Base-by-base conservation (phyloP, 2,113 vertebrate species). In the Protobothrops mucrosquamatus region DNA sequence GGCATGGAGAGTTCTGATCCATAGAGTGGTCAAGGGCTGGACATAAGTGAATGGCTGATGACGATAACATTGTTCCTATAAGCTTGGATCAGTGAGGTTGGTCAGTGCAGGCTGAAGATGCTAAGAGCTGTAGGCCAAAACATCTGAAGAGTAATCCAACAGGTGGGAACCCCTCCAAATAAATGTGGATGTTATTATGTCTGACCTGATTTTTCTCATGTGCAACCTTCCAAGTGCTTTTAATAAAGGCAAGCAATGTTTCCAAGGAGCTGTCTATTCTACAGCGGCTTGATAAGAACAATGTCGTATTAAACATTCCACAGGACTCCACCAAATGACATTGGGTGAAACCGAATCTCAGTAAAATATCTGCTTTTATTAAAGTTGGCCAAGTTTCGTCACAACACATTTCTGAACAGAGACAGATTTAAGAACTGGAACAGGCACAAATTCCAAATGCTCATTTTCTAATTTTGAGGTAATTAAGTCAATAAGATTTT, bases 151-250 rank as follows among this genome's bases (percentile, higher is more conserved):
- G 46, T 94, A 52, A 94, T 96, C 95, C 94, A 95, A 96, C 96
- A 96, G 95, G 95, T 96, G 95, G 96, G 95, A 94, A 93, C 1
- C 26, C 93, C 85, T 94, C 96, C 95, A 93, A 93, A 95, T 93
- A 59, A 94, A 95, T 26, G 23, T 92, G 96, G 94, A 90, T 39
- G 0, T 94, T 93, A 87, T 93, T 95, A 95, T 91, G 94, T 69
- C 95, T 95, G 96, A 96, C 86, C 95, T 93, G 18, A 20, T 87
- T 94, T 51, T 85, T 39, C 91, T 94, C 91, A 92, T 10, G 29
- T 24, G 87, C 81, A 20, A 91, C 89, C 91, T 95, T 92, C 86
- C 0, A 89, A 52, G 92, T 39, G 93, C 1, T 93, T 94, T 96
- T 94, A 90, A 95, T 93, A 95, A 97, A 94, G 92, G 34, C 23